Evolutionary conservation across 2,888 invertebrate species (phyloP).

Genomic region (Lepidocyrtoides sp.): DNA sequence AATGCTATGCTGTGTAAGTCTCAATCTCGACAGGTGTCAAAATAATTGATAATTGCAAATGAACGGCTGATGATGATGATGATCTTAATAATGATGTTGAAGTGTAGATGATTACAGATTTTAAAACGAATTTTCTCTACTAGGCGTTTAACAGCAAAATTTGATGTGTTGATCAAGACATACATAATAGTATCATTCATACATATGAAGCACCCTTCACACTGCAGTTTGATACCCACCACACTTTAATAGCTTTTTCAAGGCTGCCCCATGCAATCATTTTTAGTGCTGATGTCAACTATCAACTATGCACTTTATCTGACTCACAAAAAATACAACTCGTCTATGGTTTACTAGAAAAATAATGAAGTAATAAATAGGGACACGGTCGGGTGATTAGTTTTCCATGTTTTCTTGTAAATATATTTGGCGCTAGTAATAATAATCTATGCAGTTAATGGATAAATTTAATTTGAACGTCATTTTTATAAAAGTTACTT

Average conservation of each 20-base stretch:
- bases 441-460: not conserved
- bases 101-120: slow-evolving; percentile 30
- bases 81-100: slow-evolving; percentile 22
- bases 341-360: no score
- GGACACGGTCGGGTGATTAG: no score
- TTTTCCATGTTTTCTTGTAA: no score
- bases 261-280: not conserved
- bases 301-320: not conserved
- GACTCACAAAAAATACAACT: no score
- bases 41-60: slow-evolving; percentile 67
- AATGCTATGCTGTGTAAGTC: not conserved
- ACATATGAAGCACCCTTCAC: not conserved
- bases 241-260: no score
- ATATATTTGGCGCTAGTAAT: no score
- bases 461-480: not conserved
- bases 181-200: no score
- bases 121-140: slow-evolving; percentile 2
- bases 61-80: slow-evolving; percentile 28
- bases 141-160: not conserved
- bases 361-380: no score
- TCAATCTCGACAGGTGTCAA: slow-evolving; percentile 70
- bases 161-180: slow-evolving; percentile 41
- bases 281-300: not conserved
- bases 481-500: no score
- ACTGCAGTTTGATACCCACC: not conserved